A percentile compares a stretch with the other conserved stretches of the same genome.
These are phyloP conservation scores for Mylabris sibirica DNA, from an alignment of 2,888 invertebrate species.

Conservation along the genomic window DNA sequence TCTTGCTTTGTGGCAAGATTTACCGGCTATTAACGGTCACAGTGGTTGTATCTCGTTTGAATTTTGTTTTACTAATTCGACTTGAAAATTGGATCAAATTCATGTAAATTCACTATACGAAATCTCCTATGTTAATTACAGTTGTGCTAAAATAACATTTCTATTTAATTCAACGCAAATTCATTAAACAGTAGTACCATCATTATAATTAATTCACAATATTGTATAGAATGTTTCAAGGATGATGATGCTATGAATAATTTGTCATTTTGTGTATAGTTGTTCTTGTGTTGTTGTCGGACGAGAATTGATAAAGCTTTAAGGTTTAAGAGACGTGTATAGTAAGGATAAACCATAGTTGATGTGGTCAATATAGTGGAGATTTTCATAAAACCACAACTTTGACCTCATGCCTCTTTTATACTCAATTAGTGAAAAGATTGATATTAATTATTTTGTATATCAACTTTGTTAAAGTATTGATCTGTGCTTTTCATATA, in stretches of 20 bases:
- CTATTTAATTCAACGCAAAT: neutral
- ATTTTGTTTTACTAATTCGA: slow-evolving; percentile 1
- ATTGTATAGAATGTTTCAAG: neutral
- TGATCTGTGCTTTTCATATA: slow-evolving; percentile 15
- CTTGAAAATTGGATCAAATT: neutral
- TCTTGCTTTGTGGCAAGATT: neutral
- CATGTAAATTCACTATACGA: neutral
- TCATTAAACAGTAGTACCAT: neutral
- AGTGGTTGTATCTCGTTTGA: neutral
- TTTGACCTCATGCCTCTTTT: neutral
- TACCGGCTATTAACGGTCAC: neutral
- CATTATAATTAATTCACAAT: slow-evolving; percentile 7
- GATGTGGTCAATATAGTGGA: neutral
- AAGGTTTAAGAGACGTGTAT: neutral
- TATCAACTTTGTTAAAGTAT: slow-evolving; percentile 12
- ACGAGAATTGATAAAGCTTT: slow-evolving; percentile 4
- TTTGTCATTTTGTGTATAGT: neutral
- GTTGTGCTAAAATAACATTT: neutral
- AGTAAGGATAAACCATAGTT: neutral
- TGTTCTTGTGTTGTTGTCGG: neutral
- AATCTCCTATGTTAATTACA: neutral
- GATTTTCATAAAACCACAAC: neutral
- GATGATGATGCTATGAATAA: slow-evolving; percentile 3
- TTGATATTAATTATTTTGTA: neutral
- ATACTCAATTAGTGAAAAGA: neutral